Base-by-base conservation (phyloP, 2,888 invertebrate species). In the Ormia ochracea region DNA sequence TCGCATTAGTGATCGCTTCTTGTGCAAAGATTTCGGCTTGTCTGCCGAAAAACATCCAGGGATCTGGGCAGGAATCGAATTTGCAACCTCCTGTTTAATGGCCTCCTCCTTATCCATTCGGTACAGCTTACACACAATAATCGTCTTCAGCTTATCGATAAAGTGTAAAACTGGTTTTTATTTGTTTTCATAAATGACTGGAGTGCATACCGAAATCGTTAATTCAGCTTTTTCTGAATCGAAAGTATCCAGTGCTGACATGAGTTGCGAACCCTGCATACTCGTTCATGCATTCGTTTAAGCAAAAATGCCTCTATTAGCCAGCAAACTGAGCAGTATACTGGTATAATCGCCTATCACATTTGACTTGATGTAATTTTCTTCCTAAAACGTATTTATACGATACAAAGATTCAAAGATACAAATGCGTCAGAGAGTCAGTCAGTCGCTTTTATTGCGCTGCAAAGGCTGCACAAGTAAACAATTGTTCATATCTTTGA, bases 381-480 rank as follows among this genome's bases (percentile, higher is more conserved):
- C 59, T 59, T 70, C 50, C 70, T 38, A 7, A 61, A 59, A n/a
- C 21, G 19, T 33, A 48, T 50, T 33, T 72, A 41, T 36, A n/a
- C n/a, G n/a, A n/a, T n/a, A n/a, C n/a, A n/a, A 36, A 59, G 70
- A 70, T 70, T 50, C 19, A 38, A 50, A 59, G 70, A 59, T 59
- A 59, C 58, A 70, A 9, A 70, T 61, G 58, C 36, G 58, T 58
- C 69, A 69, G 31, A 23, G 45, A 48, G 36, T 58, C 45, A 58
- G 45, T 36, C 58, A 58, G 38, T 38, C 4, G 10, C 12, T 36
- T 4, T 50, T 52, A 52, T 45, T 56, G 31, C 41, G 19, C 50
- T 50, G 43, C 33, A 17, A 14, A 61, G 5, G 17, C 6, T 26
- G 21, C 43, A 28, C 36, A 61, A 23, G 28, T 28, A 19, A 43